Percentiles rank a stretch among this genome's conserved stretches.
phyloP scores from a whole-genome alignment of 2,797 vertebrate genomes.

The Hybognathus amarus region DNA sequence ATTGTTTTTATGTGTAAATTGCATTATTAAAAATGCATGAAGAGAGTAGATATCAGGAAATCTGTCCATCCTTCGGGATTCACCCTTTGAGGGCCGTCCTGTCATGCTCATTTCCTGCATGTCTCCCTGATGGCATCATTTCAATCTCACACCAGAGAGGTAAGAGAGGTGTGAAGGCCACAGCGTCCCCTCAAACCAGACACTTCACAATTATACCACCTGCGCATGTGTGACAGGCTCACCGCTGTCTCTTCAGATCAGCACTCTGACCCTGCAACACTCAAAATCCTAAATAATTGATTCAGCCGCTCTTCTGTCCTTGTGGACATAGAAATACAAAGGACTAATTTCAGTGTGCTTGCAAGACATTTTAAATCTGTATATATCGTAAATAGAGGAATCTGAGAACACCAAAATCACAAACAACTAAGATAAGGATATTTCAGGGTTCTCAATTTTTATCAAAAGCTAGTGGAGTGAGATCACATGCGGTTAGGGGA shows the following conservation, averaged over 20 bases:
- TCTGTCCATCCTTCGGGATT: background rate
- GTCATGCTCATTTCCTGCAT: constrained; percentile 8
- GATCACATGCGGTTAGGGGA: no score
- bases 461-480: no score
- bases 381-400: no score
- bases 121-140: constrained; percentile 28
- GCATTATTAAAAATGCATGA: constrained; percentile 44
- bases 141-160: constrained; percentile 22
- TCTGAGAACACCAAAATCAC: no score
- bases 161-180: constrained; percentile 37
- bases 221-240: constrained; percentile 4
- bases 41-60: constrained; percentile 25
- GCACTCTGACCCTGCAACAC: background rate
- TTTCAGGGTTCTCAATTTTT: no score
- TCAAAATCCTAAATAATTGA: background rate
- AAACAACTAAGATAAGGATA: no score
- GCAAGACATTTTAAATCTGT: background rate
- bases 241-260: background rate
- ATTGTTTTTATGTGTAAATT: constrained; percentile 29
- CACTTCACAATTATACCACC: constrained; percentile 2
- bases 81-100: background rate
- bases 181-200: background rate
- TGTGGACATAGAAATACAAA: background rate
- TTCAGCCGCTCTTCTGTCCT: background rate
- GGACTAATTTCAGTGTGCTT: background rate